Conservation (phyloP, 2,888 invertebrate genomes). For the Eristalis pertinax region DNA sequence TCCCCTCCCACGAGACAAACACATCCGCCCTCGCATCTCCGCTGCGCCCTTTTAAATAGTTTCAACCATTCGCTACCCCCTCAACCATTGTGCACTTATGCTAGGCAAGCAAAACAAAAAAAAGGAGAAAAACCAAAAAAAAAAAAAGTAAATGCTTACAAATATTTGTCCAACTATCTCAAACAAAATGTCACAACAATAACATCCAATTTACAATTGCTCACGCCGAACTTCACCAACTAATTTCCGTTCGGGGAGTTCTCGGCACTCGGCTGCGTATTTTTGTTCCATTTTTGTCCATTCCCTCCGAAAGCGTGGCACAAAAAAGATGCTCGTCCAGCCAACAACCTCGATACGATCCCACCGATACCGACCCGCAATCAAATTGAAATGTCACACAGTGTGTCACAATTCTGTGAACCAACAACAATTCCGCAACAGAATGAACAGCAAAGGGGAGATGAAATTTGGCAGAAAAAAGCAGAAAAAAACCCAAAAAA, state of each 20-base stretch:
- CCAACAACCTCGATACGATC: neutral
- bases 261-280: neutral
- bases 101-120: neutral
- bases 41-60: neutral
- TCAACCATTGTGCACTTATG: too few relatives aligned
- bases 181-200: constrained; percentile 35
- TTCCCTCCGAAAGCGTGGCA: neutral
- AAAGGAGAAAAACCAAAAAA: neutral
- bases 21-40: neutral
- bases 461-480: neutral
- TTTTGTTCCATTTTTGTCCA: constrained; percentile 16
- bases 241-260: constrained; percentile 59
- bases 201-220: constrained; percentile 65
- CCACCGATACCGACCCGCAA: constrained; percentile 16
- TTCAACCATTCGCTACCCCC: neutral
- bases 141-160: constrained; percentile 4
- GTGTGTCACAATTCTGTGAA: constrained; percentile 58
- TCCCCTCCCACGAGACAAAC: neutral
- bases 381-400: constrained; percentile 71
- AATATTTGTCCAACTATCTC: constrained; percentile 27
- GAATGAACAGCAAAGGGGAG: neutral
- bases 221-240: constrained; percentile 53
- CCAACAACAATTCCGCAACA: constrained; percentile 37
- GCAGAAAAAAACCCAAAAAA: neutral
- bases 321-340: constrained; percentile 41